Evolutionary conservation across 2,888 invertebrate genomes (phyloP), one percentile per base, ranked within the genome.

Genomic region (Aspidiotus rigidus): DNA sequence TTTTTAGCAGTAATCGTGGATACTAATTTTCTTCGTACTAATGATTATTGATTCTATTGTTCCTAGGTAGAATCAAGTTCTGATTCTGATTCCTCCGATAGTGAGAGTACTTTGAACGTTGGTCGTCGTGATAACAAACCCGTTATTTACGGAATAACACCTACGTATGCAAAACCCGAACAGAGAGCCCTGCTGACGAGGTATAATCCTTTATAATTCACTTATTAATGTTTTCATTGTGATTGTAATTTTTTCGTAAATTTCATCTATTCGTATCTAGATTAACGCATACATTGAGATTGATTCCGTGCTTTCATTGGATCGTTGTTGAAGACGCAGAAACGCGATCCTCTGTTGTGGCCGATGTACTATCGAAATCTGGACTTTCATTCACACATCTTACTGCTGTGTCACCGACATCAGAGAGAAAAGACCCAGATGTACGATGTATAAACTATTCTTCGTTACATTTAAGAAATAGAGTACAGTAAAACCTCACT

Each of bases 181-280:
- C 96, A 97, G 79, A 93, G 93, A 79, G 95, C 96, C 9, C 96
- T 97, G 78, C 81, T 97, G 13, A 94, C 93, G 64, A 85, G 87
- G 87, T 86, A 79, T 71, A 40, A 15, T 54, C 11, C 49, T 60
- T 64, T 28, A 28, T 28, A n/a, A 53, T 54, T 56, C 9, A 13
- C 17, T 59, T 28, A 11, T 28, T 59, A 28, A 59, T 56, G 16
- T 56, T 56, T 56, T n/a, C n/a, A 16, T 17, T 1, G 3, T 5
- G 53, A 53, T 3, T 53, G 16, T 11, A 49, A 59, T 11, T 53
- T 13, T 53, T 3, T 44, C 5, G 44, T 41, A 40, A 28, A 2
- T 1, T 5, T 5, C 6, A 2, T 16, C 7, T 15, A 56, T 56
- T 49, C 69, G n/a, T 66, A 5, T 28, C 2, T 78, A 86, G 96